Conservation (phyloP, 2,888 invertebrate species). For the Nomada fabriciana region DNA sequence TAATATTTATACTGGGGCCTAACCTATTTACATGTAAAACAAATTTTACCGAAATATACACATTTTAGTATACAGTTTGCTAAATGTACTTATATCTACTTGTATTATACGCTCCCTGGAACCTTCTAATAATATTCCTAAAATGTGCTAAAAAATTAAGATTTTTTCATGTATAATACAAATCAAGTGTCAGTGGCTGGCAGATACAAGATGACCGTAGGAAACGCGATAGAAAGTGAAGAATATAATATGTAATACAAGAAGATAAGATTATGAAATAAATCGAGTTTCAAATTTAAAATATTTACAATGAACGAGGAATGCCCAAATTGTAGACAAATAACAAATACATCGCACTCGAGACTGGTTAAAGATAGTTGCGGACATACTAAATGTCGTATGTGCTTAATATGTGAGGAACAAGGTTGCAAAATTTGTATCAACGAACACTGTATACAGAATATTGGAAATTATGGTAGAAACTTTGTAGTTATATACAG, state of each 20-base stretch:
- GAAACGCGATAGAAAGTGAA: not conserved
- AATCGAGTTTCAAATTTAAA: not conserved
- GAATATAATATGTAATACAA: not conserved
- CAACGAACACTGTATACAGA: constrained; percentile 48
- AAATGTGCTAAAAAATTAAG: not conserved
- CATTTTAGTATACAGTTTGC: not conserved
- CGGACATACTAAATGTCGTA: constrained; percentile 91
- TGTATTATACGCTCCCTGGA: not conserved
- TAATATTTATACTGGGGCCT: not conserved
- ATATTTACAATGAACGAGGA: constrained; percentile 78
- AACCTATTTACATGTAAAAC: constrained; percentile 8
- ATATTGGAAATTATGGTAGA: constrained; percentile 65
- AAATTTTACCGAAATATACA: not conserved
- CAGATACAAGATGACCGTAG: not conserved
- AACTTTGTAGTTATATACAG: not conserved
- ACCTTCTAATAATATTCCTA: not conserved
- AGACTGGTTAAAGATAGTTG: constrained; percentile 90
- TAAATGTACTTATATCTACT: not conserved
- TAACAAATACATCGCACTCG: constrained; percentile 86
- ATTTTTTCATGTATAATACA: not conserved
- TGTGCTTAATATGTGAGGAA: constrained; percentile 89
- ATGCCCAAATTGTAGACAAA: constrained; percentile 87
- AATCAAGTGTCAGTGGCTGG: constrained; percentile 1
- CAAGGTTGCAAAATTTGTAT: constrained; percentile 87
- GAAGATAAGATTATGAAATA: constrained; percentile 6